phyloP scores from a whole-genome alignment of 53 echinoderm and acorn worm species.

The Paracentrotus lividus region DNA sequence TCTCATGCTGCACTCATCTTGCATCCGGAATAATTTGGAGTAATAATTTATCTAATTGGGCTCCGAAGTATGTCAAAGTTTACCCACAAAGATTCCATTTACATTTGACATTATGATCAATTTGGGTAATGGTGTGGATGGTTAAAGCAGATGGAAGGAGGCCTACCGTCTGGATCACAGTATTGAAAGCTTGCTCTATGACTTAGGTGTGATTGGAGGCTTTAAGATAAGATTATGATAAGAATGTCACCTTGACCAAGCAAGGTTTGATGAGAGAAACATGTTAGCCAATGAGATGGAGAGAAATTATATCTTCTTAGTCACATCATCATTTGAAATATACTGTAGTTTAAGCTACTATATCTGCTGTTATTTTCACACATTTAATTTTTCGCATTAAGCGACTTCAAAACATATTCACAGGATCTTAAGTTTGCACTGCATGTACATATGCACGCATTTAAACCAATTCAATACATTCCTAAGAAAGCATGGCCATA shows the following conservation, averaged over 20 bases:
- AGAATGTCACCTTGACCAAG: constrained; percentile 36
- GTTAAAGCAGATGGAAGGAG: constrained; percentile 6
- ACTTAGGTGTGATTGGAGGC: background rate
- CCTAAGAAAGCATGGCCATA: no score
- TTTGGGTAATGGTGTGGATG: background rate
- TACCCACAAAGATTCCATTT: constrained; percentile 36
- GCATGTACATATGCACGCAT: no score
- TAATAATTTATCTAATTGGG: constrained; percentile 11
- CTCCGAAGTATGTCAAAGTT: background rate
- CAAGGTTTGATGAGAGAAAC: constrained; percentile 12
- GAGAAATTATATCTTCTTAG: background rate
- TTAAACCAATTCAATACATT: no score
- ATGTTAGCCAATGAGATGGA: background rate
- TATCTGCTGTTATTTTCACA: no score
- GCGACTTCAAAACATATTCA: no score
- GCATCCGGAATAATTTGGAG: constrained; percentile 21
- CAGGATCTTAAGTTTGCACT: no score
- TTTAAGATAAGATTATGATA: constrained; percentile 47
- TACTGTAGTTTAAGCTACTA: background rate
- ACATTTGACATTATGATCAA: background rate
- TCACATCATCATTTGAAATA: background rate
- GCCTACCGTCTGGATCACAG: background rate
- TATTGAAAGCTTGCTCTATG: background rate
- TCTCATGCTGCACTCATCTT: background rate
- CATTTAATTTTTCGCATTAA: no score